Evolutionary conservation across 2,113 vertebrate species (phyloP).

Genomic region (Galeopterus variegatus): DNA sequence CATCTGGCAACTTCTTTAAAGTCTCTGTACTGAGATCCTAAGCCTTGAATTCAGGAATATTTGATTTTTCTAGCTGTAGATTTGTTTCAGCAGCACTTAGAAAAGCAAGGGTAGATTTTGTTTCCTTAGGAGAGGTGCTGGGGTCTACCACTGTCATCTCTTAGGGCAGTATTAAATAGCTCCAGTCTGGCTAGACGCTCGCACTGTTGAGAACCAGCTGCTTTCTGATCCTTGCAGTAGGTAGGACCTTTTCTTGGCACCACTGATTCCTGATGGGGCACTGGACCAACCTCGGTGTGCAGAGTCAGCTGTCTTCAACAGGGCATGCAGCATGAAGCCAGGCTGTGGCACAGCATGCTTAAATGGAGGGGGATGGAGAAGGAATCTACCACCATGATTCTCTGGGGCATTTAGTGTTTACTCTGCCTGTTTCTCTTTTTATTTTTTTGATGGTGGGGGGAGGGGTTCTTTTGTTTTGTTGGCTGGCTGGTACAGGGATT

Average conservation of each 20-base stretch:
- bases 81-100: neutral
- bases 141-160: neutral
- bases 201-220: neutral
- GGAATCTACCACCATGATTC: neutral
- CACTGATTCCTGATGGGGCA: neutral
- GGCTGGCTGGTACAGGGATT: too few relatives aligned
- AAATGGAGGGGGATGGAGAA: neutral
- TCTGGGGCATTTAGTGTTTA: neutral
- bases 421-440: too few relatives aligned
- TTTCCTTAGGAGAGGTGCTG: neutral
- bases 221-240: neutral
- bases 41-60: neutral
- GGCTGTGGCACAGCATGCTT: neutral
- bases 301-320: accelerated
- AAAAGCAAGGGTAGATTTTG: neutral
- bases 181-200: neutral
- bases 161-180: neutral
- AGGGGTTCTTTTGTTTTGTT: too few relatives aligned
- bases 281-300: neutral
- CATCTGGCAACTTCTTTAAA: neutral
- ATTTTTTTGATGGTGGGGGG: too few relatives aligned
- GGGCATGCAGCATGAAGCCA: neutral
- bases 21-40: neutral
- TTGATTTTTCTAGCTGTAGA: neutral
- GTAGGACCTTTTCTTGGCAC: neutral